A percentile compares a stretch with the other conserved stretches of the same genome.
phyloP scores from a whole-genome alignment of 2,888 invertebrate species.

The Rhogogaster chlorosoma region DNA sequence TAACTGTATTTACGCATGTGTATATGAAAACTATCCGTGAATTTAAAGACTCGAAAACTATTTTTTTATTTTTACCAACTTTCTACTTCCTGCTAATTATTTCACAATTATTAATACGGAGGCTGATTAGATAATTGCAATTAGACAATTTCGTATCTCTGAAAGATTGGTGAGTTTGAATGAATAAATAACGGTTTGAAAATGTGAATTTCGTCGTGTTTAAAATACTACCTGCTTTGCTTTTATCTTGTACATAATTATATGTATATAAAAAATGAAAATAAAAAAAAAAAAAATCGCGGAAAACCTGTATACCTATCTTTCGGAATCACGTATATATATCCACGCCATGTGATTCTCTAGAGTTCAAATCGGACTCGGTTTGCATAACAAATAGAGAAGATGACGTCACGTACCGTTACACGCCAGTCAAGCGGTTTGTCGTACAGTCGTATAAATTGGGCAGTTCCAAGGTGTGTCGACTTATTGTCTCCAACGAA shows the following conservation, averaged over 20 bases:
- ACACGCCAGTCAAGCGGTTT: conserved; percentile 42
- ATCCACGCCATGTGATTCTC: background rate
- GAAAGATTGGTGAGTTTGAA: background rate
- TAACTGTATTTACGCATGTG: background rate
- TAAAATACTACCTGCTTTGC: too few relatives aligned
- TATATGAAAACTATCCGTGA: background rate
- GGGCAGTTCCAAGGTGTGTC: conserved; percentile 28
- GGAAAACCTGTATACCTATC: conserved; percentile 13
- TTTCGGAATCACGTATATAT: conserved; percentile 13
- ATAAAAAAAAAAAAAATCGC: background rate
- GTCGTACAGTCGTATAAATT: conserved; percentile 4
- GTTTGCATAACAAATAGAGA: conserved; percentile 38
- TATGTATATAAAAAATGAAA: too few relatives aligned
- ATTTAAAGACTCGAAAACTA: background rate
- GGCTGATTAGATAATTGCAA: background rate
- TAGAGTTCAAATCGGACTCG: conserved; percentile 40
- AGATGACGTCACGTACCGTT: conserved; percentile 40
- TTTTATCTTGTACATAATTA: background rate
- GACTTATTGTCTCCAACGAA: conserved; percentile 17
- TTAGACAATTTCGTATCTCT: background rate
- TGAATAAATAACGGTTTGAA: too few relatives aligned
- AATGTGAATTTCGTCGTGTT: too few relatives aligned
- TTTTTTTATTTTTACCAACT: background rate
- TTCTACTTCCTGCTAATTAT: background rate
- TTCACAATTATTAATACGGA: background rate